Conservation (phyloP, 2,797 vertebrate species). For the Leptoclinus maculatus region DNA sequence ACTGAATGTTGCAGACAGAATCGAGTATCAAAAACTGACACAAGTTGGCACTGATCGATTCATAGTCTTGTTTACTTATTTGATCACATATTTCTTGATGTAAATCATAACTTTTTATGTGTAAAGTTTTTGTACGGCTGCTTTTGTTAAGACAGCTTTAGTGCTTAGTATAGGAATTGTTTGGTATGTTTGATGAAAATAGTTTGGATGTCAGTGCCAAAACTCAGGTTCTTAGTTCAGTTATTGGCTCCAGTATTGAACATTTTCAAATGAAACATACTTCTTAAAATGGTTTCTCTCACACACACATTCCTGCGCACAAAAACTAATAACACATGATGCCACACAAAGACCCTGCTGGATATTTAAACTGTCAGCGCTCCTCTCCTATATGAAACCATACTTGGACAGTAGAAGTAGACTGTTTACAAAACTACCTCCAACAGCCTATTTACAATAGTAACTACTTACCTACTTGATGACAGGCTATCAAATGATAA, state of each 20-base stretch:
- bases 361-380: not conserved
- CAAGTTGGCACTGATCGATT: constrained; percentile 7
- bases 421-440: constrained; percentile 4
- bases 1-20: not conserved
- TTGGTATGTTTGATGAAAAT: not conserved
- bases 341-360: not conserved
- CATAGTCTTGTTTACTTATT: not conserved
- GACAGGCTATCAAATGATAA: constrained; percentile 23
- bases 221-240: not conserved
- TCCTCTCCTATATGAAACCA: not conserved
- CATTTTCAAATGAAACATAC: not conserved
- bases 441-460: not conserved
- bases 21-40: too few species aligned
- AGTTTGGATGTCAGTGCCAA: not conserved
- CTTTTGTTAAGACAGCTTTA: not conserved
- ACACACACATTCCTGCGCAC: not conserved
- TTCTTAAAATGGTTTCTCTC: not conserved
- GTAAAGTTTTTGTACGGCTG: not conserved
- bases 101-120: not conserved
- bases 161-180: not conserved
- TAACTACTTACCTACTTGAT: constrained; percentile 2
- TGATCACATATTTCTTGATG: not conserved
- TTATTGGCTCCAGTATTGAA: not conserved
- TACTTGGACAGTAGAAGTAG: not conserved
- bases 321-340: not conserved